A percentile compares a stretch with the other conserved stretches of the same genome.
Conservation (phyloP, 2,888 invertebrate species). For the Ariolimax columbianus region DNA sequence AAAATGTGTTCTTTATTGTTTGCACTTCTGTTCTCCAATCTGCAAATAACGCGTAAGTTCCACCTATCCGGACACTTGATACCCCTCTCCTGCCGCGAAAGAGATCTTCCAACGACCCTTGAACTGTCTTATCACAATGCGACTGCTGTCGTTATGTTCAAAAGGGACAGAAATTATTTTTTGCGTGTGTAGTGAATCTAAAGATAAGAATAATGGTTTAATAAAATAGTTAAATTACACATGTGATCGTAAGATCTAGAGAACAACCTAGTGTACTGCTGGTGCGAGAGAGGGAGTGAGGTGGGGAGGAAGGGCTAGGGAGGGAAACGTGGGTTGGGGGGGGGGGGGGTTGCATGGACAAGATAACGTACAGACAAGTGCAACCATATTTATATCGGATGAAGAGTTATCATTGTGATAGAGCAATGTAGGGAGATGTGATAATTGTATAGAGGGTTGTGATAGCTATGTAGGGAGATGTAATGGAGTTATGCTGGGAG, state of each 20-base stretch:
- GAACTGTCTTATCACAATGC: conserved; percentile 12
- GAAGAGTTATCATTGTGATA: too few relatives aligned
- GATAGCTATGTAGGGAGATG: too few relatives aligned
- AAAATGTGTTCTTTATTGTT: background rate
- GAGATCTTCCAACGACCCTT: conserved; percentile 32
- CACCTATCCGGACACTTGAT: conserved; percentile 13
- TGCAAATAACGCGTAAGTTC: background rate
- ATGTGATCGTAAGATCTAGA: background rate
- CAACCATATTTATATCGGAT: too few relatives aligned
- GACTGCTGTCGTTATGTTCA: background rate
- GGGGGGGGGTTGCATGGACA: too few relatives aligned
- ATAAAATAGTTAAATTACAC: background rate
- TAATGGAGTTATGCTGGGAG: too few relatives aligned
- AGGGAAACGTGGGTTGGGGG: too few relatives aligned
- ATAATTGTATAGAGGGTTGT: too few relatives aligned
- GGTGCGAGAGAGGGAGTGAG: too few relatives aligned
- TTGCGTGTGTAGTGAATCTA: background rate
- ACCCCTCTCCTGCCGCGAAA: conserved; percentile 27
- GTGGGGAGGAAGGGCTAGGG: background rate
- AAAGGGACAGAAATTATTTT: background rate
- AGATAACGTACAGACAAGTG: too few relatives aligned
- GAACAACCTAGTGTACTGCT: background rate
- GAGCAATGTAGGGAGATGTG: too few relatives aligned
- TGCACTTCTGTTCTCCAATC: conserved; percentile 4
- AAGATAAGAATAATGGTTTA: conserved; percentile 17